These are phyloP conservation scores for Acrocephalus scirpaceus DNA, from an alignment of 2,797 vertebrate species.

Conservation along the genomic window DNA sequence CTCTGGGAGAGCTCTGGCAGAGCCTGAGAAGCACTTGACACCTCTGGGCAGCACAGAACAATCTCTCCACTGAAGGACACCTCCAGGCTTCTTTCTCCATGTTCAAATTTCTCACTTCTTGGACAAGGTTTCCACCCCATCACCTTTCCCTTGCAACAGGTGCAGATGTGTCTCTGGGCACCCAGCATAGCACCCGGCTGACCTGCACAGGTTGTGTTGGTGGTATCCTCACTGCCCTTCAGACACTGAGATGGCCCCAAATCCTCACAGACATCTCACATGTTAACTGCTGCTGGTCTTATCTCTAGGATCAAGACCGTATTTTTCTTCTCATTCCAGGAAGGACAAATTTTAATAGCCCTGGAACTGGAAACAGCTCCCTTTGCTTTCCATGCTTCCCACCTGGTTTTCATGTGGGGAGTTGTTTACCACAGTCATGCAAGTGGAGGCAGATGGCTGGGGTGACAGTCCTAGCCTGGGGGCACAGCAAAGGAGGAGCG, in stretches of 20 bases:
- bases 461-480: not conserved
- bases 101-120: not conserved
- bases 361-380: conserved; percentile 47
- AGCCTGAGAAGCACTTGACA: not conserved
- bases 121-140: not conserved
- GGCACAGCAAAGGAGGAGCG: not conserved
- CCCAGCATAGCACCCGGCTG: not conserved
- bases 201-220: not conserved
- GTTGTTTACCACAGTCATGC: not conserved
- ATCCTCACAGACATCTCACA: not conserved
- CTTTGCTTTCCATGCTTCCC: not conserved
- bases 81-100: not conserved
- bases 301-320: conserved; percentile 11
- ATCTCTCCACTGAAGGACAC: not conserved
- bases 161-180: not conserved
- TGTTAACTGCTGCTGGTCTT: not conserved
- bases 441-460: not conserved
- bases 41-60: not conserved
- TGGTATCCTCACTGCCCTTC: not conserved
- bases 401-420: not conserved
- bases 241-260: accelerated
- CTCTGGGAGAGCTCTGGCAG: not conserved
- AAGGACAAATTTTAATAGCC: conserved; percentile 22
- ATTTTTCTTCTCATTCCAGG: conserved; percentile 39
- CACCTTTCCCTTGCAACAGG: not conserved